phyloP scores from a whole-genome alignment of 2,113 vertebrate species.

The Scalopus aquaticus region DNA sequence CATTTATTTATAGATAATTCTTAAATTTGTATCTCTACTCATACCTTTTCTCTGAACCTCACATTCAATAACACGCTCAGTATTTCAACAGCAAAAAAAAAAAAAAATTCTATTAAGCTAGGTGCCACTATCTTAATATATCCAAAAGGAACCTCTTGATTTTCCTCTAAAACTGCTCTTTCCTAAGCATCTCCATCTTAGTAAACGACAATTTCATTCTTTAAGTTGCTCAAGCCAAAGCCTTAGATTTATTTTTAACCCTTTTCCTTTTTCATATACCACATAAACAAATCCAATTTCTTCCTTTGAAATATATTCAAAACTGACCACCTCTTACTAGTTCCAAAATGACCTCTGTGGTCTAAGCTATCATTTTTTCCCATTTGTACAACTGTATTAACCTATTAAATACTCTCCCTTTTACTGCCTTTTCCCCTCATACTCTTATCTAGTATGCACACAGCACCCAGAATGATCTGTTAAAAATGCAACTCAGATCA shows the following conservation, averaged over 20 bases:
- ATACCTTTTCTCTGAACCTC: not conserved
- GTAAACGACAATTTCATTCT: too few species aligned
- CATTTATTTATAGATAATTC: not conserved
- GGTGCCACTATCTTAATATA: not conserved
- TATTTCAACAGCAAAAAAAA: not conserved
- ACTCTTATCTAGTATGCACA: not conserved
- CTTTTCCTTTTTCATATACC: not conserved
- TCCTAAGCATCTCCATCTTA: not conserved
- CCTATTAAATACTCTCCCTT: not conserved
- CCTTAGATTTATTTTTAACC: not conserved
- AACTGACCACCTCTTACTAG: not conserved
- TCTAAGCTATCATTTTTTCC: not conserved
- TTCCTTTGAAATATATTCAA: not conserved
- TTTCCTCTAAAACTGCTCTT: not conserved
- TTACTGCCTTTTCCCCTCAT: not conserved
- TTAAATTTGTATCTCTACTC: not conserved
- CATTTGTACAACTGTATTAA: not conserved
- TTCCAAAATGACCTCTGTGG: not conserved
- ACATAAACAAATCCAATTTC: not conserved
- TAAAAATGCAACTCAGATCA: constrained; percentile 5
- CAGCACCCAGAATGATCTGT: not conserved
- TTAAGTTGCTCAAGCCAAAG: not conserved
- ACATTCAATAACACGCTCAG: not conserved
- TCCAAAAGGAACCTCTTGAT: not conserved
- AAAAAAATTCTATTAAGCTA: not conserved